Evolutionary conservation across 2,888 invertebrate species (phyloP).

Genomic region (Pyrgus malvae): DNA sequence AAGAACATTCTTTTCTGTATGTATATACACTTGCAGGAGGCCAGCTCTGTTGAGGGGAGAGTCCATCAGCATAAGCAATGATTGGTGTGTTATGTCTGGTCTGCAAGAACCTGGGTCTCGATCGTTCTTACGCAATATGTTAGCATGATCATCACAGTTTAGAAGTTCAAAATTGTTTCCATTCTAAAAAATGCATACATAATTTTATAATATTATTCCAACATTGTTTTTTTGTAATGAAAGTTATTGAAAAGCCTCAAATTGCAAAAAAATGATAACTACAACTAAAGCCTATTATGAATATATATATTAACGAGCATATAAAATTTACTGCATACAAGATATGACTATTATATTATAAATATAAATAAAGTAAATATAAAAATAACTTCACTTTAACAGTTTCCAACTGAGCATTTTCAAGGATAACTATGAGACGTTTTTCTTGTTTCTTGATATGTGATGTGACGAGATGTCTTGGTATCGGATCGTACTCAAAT

Average conservation of each 20-base stretch:
- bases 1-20: conserved; percentile 94
- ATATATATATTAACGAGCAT: too few species aligned
- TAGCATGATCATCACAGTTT: conserved; percentile 96
- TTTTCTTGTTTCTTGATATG: conserved; percentile 93
- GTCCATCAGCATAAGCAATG: conserved; percentile 97
- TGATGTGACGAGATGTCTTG: conserved; percentile 88
- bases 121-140: conserved; percentile 92
- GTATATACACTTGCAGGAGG: conserved; percentile 96
- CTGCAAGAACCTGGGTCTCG: conserved; percentile 94
- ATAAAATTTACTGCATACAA: too few species aligned
- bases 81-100: conserved; percentile 99
- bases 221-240: too few species aligned
- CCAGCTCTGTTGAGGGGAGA: conserved; percentile 98
- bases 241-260: background rate
- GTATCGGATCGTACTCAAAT: conserved; percentile 89
- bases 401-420: conserved; percentile 96
- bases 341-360: too few species aligned
- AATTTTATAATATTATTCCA: too few species aligned
- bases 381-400: conserved; percentile 87
- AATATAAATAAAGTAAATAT: background rate
- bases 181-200: conserved; percentile 88
- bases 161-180: conserved; percentile 94
- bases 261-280: too few species aligned
- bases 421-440: conserved; percentile 94
- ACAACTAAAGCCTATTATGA: too few species aligned